phyloP scores from a whole-genome alignment of 2,797 vertebrate species.

The Syndactyla subalaris region DNA sequence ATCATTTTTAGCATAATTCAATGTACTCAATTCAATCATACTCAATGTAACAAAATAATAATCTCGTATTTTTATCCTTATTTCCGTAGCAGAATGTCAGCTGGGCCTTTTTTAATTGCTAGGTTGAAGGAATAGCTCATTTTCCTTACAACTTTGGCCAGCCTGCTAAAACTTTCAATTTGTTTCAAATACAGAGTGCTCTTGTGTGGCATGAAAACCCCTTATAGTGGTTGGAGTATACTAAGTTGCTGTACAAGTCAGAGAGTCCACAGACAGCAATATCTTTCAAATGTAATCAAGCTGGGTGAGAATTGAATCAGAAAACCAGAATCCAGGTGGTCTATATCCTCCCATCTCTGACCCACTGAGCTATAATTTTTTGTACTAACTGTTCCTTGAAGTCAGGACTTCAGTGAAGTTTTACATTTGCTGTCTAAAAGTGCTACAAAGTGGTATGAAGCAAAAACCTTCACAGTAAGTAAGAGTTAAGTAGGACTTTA shows the following conservation, averaged over 20 bases:
- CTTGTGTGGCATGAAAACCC: background rate
- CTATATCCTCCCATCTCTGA: background rate
- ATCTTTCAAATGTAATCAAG: background rate
- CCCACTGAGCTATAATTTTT: background rate
- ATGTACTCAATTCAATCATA: background rate
- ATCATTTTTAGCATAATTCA: background rate
- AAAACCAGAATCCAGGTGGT: background rate
- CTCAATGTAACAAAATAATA: background rate
- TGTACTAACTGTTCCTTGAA: background rate
- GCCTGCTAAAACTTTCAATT: background rate
- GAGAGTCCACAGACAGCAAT: background rate
- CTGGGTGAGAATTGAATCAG: conserved; percentile 11
- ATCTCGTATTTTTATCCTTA: background rate
- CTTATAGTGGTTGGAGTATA: background rate
- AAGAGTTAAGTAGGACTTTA: background rate
- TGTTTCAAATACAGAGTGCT: background rate
- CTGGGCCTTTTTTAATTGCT: background rate
- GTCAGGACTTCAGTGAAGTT: background rate
- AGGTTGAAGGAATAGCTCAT: background rate
- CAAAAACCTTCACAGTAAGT: background rate
- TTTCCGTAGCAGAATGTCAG: background rate
- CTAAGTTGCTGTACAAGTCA: background rate
- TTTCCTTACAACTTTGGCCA: background rate
- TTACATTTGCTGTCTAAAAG: background rate
- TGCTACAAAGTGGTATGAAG: background rate